phyloP scores from a whole-genome alignment of 2,888 invertebrate genomes.

The Plagiodera versicolora region DNA sequence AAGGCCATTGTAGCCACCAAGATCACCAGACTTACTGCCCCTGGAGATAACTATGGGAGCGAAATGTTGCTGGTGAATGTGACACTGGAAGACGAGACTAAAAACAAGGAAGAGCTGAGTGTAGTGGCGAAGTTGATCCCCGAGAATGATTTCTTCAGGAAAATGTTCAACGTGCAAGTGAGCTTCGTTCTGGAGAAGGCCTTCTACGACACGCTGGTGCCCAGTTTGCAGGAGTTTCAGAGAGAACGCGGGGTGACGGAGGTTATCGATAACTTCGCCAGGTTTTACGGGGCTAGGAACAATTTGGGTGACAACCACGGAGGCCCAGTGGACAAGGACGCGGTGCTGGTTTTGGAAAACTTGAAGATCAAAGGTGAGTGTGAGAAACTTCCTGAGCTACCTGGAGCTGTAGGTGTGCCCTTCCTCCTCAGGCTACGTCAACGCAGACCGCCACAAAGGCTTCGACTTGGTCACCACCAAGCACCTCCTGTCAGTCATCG shows the following conservation, averaged over 20 bases:
- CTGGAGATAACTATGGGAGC: conserved; percentile 64
- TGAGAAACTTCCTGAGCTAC: background rate
- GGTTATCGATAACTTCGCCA: conserved; percentile 50
- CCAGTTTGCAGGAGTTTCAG: conserved; percentile 54
- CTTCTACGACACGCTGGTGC: conserved; percentile 56
- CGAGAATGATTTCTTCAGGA: conserved; percentile 55
- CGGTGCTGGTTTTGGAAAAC: conserved; percentile 59
- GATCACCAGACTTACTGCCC: conserved; percentile 52
- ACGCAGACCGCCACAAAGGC: conserved; percentile 53
- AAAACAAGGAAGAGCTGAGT: conserved; percentile 41
- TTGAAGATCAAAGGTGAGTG: conserved; percentile 50
- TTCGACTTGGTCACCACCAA: conserved; percentile 55
- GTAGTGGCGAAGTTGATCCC: conserved; percentile 62
- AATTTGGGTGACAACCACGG: conserved; percentile 30
- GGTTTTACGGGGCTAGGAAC: conserved; percentile 37
- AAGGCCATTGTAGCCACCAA: conserved; percentile 17
- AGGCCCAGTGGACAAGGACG: conserved; percentile 55
- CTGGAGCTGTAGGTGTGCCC: no score
- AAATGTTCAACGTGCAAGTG: conserved; percentile 56
- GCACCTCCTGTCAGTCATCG: conserved; percentile 54
- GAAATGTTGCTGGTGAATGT: conserved; percentile 51
- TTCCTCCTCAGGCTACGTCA: conserved; percentile 46
- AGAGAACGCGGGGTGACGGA: conserved; percentile 50
- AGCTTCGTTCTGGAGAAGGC: conserved; percentile 59
- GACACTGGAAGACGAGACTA: conserved; percentile 12